These are phyloP conservation scores for Rallus crepitans DNA, from an alignment of 2,797 vertebrate species.

Conservation along the genomic window DNA sequence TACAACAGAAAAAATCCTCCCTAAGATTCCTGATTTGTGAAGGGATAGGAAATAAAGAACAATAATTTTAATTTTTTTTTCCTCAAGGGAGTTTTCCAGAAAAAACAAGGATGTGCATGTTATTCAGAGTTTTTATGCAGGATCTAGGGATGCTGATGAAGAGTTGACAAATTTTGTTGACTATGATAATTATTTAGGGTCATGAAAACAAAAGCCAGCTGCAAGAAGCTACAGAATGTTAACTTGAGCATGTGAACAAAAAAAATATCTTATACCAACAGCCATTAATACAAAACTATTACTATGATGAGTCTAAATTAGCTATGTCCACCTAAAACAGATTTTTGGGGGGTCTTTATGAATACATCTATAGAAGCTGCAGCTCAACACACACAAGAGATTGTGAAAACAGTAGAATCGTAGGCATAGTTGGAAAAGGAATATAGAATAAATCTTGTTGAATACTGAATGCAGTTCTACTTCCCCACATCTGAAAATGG, in stretches of 20 bases:
- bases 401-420: not conserved
- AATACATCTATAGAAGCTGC: not conserved
- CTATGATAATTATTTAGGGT: not conserved
- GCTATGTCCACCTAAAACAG: not conserved
- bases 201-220: not conserved
- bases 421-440: not conserved
- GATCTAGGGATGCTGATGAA: not conserved
- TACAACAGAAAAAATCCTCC: not conserved
- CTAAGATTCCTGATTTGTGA: not conserved
- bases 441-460: not conserved
- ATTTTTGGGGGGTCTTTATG: not conserved
- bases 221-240: not conserved
- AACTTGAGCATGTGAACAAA: not conserved
- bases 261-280: not conserved
- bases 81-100: not conserved
- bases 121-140: not conserved
- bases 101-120: not conserved
- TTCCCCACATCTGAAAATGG: not conserved
- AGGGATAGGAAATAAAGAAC: not conserved
- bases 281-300: not conserved
- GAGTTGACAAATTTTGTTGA: not conserved
- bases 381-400: not conserved
- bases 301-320: not conserved
- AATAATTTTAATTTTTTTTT: not conserved
- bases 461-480: not conserved